phyloP scores from a whole-genome alignment of 2,113 vertebrate genomes.

The Falco punctatus region DNA sequence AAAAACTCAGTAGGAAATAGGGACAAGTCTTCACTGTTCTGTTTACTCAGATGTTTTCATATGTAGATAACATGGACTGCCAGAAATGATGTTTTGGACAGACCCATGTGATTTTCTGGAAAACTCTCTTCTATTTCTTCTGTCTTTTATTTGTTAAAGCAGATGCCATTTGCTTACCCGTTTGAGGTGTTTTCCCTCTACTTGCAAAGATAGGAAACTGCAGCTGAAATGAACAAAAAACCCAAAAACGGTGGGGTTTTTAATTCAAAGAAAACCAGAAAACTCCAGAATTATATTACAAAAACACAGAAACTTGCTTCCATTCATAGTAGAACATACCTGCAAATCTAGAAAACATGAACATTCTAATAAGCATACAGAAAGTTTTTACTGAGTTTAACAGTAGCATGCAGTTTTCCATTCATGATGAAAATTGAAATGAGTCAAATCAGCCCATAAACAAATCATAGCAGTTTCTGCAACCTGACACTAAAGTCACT shows the following conservation, averaged over 20 bases:
- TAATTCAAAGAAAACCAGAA: background rate
- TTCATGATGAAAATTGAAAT: background rate
- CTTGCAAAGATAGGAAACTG: conserved; percentile 1
- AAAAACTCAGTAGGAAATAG: background rate
- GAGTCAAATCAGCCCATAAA: background rate
- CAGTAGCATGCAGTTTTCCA: background rate
- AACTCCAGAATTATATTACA: background rate
- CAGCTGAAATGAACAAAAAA: conserved; percentile 47
- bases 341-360: background rate
- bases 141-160: background rate
- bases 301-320: background rate
- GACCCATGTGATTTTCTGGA: background rate
- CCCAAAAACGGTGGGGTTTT: background rate
- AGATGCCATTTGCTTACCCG: conserved; percentile 43
- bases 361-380: background rate
- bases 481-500: background rate
- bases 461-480: background rate
- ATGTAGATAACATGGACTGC: background rate
- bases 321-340: background rate
- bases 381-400: background rate
- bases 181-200: conserved; percentile 39
- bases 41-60: background rate
- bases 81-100: background rate
- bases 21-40: background rate
- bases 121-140: background rate